Conservation (phyloP, 2,888 invertebrate species). For the Trisateles emortualis region DNA sequence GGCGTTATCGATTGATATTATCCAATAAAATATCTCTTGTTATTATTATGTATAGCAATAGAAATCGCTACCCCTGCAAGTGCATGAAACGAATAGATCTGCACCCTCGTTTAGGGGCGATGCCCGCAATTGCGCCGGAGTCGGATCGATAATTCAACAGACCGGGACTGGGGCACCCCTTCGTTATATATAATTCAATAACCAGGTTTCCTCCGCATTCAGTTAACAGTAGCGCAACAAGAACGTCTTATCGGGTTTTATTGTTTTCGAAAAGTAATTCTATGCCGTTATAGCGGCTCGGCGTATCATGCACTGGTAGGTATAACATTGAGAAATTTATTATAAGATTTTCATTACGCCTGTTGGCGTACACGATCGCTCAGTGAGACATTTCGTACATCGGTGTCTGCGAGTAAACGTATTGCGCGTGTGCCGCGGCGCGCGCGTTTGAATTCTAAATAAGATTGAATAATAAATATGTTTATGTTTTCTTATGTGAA, state of each 20-base stretch:
- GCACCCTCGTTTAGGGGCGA: slow-evolving; percentile 65
- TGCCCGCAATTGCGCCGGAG: slow-evolving; percentile 78
- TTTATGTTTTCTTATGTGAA: slow-evolving; percentile 31
- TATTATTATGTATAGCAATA: slow-evolving; percentile 46
- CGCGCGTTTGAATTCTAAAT: slow-evolving; percentile 28
- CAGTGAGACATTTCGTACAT: slow-evolving; percentile 38
- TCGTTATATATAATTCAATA: slow-evolving; percentile 45
- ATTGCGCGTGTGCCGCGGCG: slow-evolving; percentile 31
- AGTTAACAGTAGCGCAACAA: slow-evolving; percentile 58
- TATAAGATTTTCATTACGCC: slow-evolving; percentile 67
- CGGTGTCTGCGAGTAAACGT: slow-evolving; percentile 32
- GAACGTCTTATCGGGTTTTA: slow-evolving; percentile 80
- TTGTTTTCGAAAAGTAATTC: slow-evolving; percentile 82
- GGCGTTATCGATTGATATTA: slow-evolving; percentile 60
- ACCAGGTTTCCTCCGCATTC: slow-evolving; percentile 42
- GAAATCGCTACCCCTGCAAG: slow-evolving; percentile 45
- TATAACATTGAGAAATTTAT: slow-evolving; percentile 66
- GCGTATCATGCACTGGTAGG: slow-evolving; percentile 82
- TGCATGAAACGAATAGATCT: slow-evolving; percentile 48
- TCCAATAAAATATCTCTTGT: slow-evolving; percentile 53
- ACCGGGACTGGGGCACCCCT: slow-evolving; percentile 58
- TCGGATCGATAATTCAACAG: slow-evolving; percentile 74
- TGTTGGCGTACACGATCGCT: slow-evolving; percentile 57
- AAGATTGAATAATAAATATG: slow-evolving; percentile 26
- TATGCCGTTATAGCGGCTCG: slow-evolving; percentile 67